A percentile compares a stretch with the other conserved stretches of the same genome.
Evolutionary conservation across 2,113 vertebrate genomes (phyloP).

Genomic region (Callospermophilus lateralis): DNA sequence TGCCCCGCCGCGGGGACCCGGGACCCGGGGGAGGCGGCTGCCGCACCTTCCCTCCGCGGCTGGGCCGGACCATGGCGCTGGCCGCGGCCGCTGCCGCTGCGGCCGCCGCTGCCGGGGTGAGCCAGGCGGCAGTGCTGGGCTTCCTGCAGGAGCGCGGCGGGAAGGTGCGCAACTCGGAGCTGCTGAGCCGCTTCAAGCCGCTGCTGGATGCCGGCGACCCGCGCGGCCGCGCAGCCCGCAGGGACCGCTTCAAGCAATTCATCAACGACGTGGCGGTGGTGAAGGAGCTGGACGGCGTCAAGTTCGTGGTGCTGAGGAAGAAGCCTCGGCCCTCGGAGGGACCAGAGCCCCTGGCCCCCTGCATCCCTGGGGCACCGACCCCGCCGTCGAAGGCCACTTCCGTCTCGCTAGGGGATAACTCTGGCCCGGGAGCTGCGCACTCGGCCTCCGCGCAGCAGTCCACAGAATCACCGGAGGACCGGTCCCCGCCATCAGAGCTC

Average conservation of each 20-base stretch:
- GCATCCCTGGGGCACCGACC: neutral
- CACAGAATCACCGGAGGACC: neutral
- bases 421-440: accelerated
- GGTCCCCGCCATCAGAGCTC: neutral
- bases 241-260: slow-evolving; percentile 91
- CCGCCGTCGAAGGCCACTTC: neutral
- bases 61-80: slow-evolving; percentile 57
- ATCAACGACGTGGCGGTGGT: slow-evolving; percentile 92
- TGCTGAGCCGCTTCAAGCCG: slow-evolving; percentile 89
- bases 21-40: too few relatives aligned
- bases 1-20: neutral
- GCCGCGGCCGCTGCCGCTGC: slow-evolving; percentile 77
- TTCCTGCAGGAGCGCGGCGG: slow-evolving; percentile 90
- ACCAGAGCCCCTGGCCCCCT: neutral
- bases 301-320: slow-evolving; percentile 90
- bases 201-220: slow-evolving; percentile 87
- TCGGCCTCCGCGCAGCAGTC: neutral
- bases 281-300: slow-evolving; percentile 89
- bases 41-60: too few relatives aligned
- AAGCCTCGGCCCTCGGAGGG: neutral
- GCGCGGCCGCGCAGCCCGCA: slow-evolving; percentile 86
- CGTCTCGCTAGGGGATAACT: accelerated
- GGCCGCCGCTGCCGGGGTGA: slow-evolving; percentile 86
- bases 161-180: slow-evolving; percentile 87
- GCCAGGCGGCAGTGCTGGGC: slow-evolving; percentile 89